Percentiles rank a stretch among this genome's conserved stretches.
Conservation (phyloP, 2,797 vertebrate genomes). For the Crax fasciolata region DNA sequence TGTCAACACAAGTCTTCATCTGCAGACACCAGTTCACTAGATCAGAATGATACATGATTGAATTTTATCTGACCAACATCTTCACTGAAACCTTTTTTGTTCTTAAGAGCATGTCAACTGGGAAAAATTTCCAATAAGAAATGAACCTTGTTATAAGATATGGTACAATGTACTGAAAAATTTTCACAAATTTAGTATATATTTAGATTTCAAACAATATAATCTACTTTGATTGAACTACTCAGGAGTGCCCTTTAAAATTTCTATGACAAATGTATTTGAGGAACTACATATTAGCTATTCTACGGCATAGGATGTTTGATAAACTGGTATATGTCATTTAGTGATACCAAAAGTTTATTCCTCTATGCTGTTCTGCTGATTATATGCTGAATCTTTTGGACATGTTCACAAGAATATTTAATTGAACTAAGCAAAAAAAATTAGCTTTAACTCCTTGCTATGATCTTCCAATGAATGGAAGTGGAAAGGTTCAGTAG, state of each 20-base stretch:
- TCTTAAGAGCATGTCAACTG: neutral
- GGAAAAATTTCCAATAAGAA: neutral
- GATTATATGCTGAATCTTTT: neutral
- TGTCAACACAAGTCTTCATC: slow-evolving; percentile 47
- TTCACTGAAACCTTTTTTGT: neutral
- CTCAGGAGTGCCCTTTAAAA: neutral
- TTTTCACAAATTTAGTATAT: neutral
- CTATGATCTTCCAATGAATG: neutral
- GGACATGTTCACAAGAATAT: neutral
- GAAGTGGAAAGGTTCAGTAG: neutral
- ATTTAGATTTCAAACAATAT: neutral
- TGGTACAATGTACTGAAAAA: neutral
- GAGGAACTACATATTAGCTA: neutral
- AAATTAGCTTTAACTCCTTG: neutral
- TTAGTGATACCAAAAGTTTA: neutral
- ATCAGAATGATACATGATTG: neutral
- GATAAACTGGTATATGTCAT: neutral
- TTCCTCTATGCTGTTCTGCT: neutral
- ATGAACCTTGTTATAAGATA: neutral
- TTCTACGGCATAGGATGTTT: neutral
- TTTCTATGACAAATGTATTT: neutral
- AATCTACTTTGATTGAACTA: neutral
- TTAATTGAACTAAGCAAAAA: neutral
- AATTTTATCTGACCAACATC: slow-evolving; percentile 42
- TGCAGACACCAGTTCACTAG: slow-evolving; percentile 16